A percentile compares a stretch with the other conserved stretches of the same genome.
Evolutionary conservation across 2,797 vertebrate species (phyloP).

Genomic region (Takifugu rubripes): DNA sequence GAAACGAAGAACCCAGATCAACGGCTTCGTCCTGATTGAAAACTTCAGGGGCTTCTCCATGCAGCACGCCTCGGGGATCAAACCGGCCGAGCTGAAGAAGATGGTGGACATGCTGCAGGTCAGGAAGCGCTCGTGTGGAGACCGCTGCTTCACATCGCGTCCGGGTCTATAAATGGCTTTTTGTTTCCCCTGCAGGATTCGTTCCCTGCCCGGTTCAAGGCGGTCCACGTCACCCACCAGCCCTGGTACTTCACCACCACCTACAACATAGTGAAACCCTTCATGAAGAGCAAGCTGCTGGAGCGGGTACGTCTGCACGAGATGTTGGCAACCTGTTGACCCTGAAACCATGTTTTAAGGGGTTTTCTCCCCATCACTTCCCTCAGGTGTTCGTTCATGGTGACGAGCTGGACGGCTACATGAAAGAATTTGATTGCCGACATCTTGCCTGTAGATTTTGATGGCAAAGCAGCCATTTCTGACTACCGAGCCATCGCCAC

Average conservation of each 20-base stretch:
- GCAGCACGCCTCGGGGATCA: constrained; percentile 94
- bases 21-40: constrained; percentile 95
- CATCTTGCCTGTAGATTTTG: constrained; percentile 88
- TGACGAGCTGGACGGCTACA: constrained; percentile 86
- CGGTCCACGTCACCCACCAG: constrained; percentile 93
- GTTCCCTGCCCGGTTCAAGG: constrained; percentile 96
- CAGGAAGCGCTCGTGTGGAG: not conserved
- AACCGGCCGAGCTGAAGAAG: constrained; percentile 92
- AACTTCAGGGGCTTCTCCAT: constrained; percentile 97
- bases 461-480: constrained; percentile 81
- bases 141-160: not conserved
- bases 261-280: constrained; percentile 93
- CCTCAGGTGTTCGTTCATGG: constrained; percentile 90
- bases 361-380: not conserved
- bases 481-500: constrained; percentile 81
- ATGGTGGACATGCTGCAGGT: constrained; percentile 99
- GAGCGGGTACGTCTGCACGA: constrained; percentile 78
- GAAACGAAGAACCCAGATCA: constrained; percentile 98
- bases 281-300: constrained; percentile 96
- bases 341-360: too few species aligned
- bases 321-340: too few species aligned
- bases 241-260: constrained; percentile 99
- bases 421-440: constrained; percentile 85
- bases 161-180: not conserved
- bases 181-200: constrained; percentile 80